Evolutionary conservation across 2,888 invertebrate species (phyloP).

Genomic region (Lasioglossum marginatum): DNA sequence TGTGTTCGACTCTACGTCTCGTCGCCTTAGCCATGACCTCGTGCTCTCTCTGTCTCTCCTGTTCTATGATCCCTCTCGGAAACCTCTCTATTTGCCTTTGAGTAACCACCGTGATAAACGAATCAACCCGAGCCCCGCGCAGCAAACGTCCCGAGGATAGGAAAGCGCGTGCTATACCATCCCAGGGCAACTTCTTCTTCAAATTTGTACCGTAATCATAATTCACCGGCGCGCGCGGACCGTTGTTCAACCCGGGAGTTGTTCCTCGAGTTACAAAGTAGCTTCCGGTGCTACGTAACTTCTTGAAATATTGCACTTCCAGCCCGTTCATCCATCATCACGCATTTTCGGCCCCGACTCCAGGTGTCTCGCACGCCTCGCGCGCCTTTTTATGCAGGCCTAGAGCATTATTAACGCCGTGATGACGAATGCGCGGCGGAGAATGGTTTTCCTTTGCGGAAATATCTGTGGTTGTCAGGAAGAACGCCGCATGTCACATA

Average conservation of each 20-base stretch:
- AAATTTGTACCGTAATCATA: slow-evolving; percentile 19
- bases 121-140: neutral
- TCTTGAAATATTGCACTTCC: neutral
- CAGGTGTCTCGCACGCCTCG: neutral
- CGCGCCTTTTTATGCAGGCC: neutral
- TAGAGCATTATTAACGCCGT: neutral
- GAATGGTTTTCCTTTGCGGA: too few species aligned
- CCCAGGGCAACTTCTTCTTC: neutral
- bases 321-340: slow-evolving; percentile 31
- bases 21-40: neutral
- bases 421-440: neutral
- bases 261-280: slow-evolving; percentile 17
- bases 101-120: slow-evolving; percentile 7
- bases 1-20: slow-evolving; percentile 7
- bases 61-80: neutral
- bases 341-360: slow-evolving; percentile 2
- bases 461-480: too few species aligned
- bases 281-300: slow-evolving; percentile 6
- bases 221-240: neutral
- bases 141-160: neutral
- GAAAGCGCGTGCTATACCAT: neutral
- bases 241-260: slow-evolving; percentile 13
- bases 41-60: neutral
- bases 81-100: neutral
- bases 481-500: too few species aligned